Base-by-base conservation (phyloP, 2,888 invertebrate species). In the Archips xylosteana region DNA sequence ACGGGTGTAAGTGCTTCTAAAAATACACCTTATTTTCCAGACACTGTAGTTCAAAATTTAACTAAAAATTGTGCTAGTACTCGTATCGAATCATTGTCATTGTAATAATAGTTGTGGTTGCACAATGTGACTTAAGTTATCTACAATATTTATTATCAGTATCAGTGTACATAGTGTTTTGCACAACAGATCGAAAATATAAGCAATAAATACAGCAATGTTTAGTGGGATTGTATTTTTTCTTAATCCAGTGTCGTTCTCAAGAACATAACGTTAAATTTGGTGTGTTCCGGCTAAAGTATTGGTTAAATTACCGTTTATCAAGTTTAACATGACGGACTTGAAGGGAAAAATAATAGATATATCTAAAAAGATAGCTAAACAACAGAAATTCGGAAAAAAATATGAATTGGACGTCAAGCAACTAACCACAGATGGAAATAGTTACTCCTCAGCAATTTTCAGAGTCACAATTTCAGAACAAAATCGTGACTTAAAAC, bases 401-500 rank as follows among this genome's bases (percentile, higher is more conserved):
- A 49, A 60, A 15, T 71, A 61, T 32, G 39, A 66, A 49, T 39
- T 71, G 8, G 32, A 71, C 4, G 49, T 71, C 8, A 49, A 60
- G 12, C 65, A 65, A 65, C 45, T 66, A 49, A 23, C 60, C 2
- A 61, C 61, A 42, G 39, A 15, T 1, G 71, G 65, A 39, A 60
- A 39, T 47, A 65, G 71, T 51, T 71, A 71, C 57, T 71, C 71
- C 6, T 65, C 65, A 5, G 60, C 49, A 60, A 60, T 49, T 12
- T 70, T 64, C 32, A 49, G n/a, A 64, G 61, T 67, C 23, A 63
- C 60, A 3, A 66, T 65, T 10, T 49, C 67, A 0, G 72, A 72
- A n/a, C 15, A 36, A n/a, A 57, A 70, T 10, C 70, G 72, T 12
- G 70, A 72, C 45, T 32, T 61, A 2, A 72, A 76, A 67, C 32